These are phyloP conservation scores for Microcaecilia unicolor DNA, from an alignment of 2,797 vertebrate genomes.

Conservation along the genomic window DNA sequence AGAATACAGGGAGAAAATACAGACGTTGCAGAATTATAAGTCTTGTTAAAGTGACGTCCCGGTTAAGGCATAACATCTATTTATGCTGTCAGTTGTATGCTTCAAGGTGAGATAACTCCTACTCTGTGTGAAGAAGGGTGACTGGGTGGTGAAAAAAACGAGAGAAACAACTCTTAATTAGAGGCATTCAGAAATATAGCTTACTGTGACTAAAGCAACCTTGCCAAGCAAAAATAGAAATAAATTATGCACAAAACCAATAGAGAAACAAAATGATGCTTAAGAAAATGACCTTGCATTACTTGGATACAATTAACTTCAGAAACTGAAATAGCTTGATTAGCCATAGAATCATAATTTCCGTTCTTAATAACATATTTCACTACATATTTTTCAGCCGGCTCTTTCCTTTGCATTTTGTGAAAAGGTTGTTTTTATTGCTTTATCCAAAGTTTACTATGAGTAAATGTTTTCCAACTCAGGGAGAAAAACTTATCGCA, in stretches of 20 bases:
- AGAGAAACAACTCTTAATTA: conserved; percentile 12
- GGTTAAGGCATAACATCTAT: conserved; percentile 15
- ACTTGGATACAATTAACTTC: conserved; percentile 22
- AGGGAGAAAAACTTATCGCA: too few relatives aligned
- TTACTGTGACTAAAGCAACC: conserved; percentile 14
- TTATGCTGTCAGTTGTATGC: background rate
- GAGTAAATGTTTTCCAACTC: too few relatives aligned
- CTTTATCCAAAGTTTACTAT: conserved; percentile 16
- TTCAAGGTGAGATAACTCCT: conserved; percentile 8
- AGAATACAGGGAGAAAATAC: background rate
- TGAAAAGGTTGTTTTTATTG: conserved; percentile 17
- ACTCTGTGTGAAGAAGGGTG: background rate
- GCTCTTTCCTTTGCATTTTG: conserved; percentile 24
- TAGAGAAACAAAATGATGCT: conserved; percentile 12
- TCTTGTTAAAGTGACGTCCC: background rate
- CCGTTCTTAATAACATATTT: conserved; percentile 8
- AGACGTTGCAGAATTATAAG: conserved; percentile 3
- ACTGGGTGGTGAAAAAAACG: conserved; percentile 9
- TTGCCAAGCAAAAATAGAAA: conserved; percentile 22
- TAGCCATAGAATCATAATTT: conserved; percentile 17
- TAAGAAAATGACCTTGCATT: conserved; percentile 22
- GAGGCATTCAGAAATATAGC: conserved; percentile 7
- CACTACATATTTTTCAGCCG: conserved; percentile 16
- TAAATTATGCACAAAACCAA: background rate
- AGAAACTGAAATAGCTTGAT: conserved; percentile 19